Evolutionary conservation across 2,113 vertebrate genomes (phyloP), one percentile per base, ranked within the genome.

Genomic region (Rynchops niger): DNA sequence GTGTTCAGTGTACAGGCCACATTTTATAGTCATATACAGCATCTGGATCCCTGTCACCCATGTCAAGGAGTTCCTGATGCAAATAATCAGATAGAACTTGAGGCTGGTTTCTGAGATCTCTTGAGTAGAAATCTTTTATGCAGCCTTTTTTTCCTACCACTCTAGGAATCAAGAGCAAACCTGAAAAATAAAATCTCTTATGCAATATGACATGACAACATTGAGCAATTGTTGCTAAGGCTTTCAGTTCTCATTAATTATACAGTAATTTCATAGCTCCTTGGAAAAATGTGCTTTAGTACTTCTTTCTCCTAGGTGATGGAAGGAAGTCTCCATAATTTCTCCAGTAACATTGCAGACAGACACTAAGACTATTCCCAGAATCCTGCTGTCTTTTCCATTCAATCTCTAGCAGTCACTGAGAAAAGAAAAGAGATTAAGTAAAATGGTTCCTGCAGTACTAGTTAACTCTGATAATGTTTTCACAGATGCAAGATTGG

Each of bases 191-290:
- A 74, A 40, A 63, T 84, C 61, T 67, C 34, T 47, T 63, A 53
- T 49, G 36, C 65, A 70, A 29, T 55, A 42, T 65, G 23, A 38
- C 71, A 42, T 88, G 82, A 56, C 82, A 91, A 78, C 25, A 21
- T 56, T 26, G 5, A 95, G 47, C 40, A 86, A 82, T 63, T 87
- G 77, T 93, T 95, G 88, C 94, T 86, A 93, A 86, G 86, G 56
- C 52, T 95, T 93, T 93, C 36, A 53, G 15, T 88, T 96, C 61
- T 74, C 30, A 78, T 86, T 90, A 92, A 95, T 86, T 84, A 56
- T 43, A 34, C 70, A 92, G 29, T 67, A 3, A 52, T 36, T 92
- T 93, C 42, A 71, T 40, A 78, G 49, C 61, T 94, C 42, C 59
- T 86, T 89, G 42, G 16, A 78, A 92, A 84, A 86, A 62, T 29